Evolutionary conservation across 2,113 vertebrate genomes (phyloP).

Genomic region (Gallinago paraguaiae): DNA sequence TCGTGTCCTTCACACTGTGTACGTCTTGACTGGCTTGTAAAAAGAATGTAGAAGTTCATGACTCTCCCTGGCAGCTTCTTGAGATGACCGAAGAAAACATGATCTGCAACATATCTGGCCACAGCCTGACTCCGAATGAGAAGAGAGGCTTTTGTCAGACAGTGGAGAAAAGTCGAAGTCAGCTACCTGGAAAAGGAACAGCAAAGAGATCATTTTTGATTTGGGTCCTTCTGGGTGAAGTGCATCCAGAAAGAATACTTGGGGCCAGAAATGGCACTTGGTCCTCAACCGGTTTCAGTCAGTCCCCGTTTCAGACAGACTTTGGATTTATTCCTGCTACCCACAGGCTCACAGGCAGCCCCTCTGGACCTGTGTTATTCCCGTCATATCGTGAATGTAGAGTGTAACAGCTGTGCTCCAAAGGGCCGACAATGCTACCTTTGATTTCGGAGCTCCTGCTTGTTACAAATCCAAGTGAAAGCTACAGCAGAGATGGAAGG

Average conservation of each 20-base stretch:
- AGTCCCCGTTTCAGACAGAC: neutral
- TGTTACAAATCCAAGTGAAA: neutral
- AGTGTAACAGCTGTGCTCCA: neutral
- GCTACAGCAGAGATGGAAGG: neutral
- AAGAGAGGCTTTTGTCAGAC: constrained; percentile 54
- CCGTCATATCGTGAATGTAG: neutral
- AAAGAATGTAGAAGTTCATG: constrained; percentile 69
- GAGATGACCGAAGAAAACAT: constrained; percentile 44
- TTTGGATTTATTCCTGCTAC: neutral
- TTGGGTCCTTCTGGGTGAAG: neutral
- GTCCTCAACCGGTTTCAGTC: neutral
- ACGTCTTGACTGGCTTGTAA: constrained; percentile 72
- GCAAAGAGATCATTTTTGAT: neutral
- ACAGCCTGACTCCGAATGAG: constrained; percentile 36
- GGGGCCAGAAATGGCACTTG: neutral
- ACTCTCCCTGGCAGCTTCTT: constrained; percentile 60
- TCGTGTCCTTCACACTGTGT: constrained; percentile 67
- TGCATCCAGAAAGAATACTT: neutral
- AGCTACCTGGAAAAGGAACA: constrained; percentile 62
- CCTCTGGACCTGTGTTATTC: neutral
- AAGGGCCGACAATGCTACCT: neutral
- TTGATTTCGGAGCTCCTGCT: neutral
- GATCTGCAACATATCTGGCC: constrained; percentile 58
- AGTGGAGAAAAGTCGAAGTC: constrained; percentile 78
- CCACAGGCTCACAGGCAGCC: neutral